phyloP scores from a whole-genome alignment of 2,797 vertebrate genomes.

The Trachurus trachurus region DNA sequence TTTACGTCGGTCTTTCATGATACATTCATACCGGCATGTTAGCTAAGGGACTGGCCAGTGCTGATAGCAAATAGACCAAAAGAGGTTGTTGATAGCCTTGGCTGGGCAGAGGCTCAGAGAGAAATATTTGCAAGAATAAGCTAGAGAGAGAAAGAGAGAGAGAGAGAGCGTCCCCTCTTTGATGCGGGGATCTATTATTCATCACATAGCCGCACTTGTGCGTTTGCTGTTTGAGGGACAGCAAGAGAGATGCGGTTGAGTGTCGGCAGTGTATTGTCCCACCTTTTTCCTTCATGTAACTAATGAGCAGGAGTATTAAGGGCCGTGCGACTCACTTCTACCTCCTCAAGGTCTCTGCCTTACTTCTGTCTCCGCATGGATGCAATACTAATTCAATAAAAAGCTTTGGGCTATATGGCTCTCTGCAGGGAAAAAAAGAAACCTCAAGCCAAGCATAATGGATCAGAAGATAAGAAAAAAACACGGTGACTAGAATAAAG shows the following conservation, averaged over 20 bases:
- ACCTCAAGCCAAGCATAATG: constrained; percentile 8
- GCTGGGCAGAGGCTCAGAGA: constrained; percentile 39
- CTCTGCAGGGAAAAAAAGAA: not conserved
- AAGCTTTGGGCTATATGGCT: constrained; percentile 23
- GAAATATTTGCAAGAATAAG: constrained; percentile 40
- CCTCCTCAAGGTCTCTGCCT: constrained; percentile 53
- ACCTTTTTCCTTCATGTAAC: constrained; percentile 43
- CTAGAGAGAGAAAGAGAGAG: constrained; percentile 32
- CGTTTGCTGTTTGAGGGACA: constrained; percentile 41
- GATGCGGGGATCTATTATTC: constrained; percentile 75
- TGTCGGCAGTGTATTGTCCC: constrained; percentile 38
- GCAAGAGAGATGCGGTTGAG: constrained; percentile 22
- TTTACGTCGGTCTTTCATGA: constrained; percentile 38
- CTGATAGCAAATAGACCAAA: constrained; percentile 43
- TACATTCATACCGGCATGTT: constrained; percentile 43
- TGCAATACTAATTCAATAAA: constrained; percentile 50
- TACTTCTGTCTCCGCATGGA: constrained; percentile 11
- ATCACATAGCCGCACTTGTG: constrained; percentile 43
- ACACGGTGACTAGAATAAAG: constrained; percentile 3
- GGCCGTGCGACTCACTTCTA: constrained; percentile 35
- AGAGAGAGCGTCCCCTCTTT: constrained; percentile 54
- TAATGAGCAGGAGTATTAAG: constrained; percentile 58
- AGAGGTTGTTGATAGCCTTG: constrained; percentile 37
- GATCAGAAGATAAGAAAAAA: constrained; percentile 21
- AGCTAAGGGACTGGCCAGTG: constrained; percentile 27